phyloP scores from a whole-genome alignment of 2,888 invertebrate species.

The Stratiomys singularior region DNA sequence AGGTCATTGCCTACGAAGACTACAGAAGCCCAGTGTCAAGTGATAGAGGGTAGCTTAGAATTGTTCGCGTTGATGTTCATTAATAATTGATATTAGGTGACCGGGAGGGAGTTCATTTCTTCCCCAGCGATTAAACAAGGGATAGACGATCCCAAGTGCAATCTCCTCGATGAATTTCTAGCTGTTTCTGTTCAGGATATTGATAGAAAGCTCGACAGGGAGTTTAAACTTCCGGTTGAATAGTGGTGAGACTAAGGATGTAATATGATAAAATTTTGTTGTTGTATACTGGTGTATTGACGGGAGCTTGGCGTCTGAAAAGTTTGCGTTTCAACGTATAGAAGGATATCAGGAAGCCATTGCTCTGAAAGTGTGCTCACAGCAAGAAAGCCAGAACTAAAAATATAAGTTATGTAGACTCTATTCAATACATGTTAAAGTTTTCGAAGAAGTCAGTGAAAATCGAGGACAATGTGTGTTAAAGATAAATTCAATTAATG shows the following conservation, averaged over 20 bases:
- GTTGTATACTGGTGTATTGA: no score
- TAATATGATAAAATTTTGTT: no score
- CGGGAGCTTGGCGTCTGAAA: no score
- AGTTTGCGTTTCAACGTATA: no score
- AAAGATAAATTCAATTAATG: no score
- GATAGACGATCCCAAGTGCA: not conserved
- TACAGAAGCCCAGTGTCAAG: not conserved
- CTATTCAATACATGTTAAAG: no score
- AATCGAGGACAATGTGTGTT: no score
- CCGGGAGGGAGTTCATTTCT: not conserved
- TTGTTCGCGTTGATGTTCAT: not conserved
- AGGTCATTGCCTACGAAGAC: not conserved
- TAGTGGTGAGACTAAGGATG: not conserved
- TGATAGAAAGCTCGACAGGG: not conserved
- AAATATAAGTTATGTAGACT: no score
- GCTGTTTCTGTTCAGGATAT: not conserved
- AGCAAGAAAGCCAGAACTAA: no score
- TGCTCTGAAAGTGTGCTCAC: no score
- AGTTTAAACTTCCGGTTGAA: not conserved
- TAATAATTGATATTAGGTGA: slow-evolving; percentile 11
- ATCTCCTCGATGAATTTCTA: not conserved
- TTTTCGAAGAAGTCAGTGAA: no score
- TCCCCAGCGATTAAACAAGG: not conserved
- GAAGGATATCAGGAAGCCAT: no score
- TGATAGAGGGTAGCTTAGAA: not conserved